These are phyloP conservation scores for Drosophila setifemur DNA, from an alignment of 1,140 invertebrate genomes.

Conservation along the genomic window DNA sequence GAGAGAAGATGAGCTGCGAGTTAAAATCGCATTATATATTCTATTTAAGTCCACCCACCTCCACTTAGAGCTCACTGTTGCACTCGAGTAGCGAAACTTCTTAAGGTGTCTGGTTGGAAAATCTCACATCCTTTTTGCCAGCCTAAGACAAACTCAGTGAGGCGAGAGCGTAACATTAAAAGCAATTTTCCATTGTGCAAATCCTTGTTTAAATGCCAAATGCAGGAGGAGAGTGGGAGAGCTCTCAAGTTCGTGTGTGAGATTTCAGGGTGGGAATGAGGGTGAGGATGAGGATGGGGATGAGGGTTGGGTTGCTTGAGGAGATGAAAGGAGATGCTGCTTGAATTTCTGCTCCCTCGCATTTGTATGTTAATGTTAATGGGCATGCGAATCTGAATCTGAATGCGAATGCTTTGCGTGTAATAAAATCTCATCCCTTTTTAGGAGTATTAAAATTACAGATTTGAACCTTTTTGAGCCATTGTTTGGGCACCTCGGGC, in stretches of 20 bases:
- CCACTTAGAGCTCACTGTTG: too few relatives aligned
- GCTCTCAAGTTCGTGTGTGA: not conserved
- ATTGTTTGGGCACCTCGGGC: slow-evolving; percentile 17
- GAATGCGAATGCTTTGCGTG: slow-evolving; percentile 46
- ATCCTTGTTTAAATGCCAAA: slow-evolving; percentile 69
- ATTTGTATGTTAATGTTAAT: slow-evolving; percentile 73
- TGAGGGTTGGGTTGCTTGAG: slow-evolving; percentile 15
- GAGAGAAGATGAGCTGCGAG: too few relatives aligned
- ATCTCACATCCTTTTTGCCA: slow-evolving; percentile 8
- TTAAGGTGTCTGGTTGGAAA: not conserved
- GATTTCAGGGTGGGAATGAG: not conserved
- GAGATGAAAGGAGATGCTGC: slow-evolving; percentile 50
- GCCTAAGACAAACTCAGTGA: slow-evolving; percentile 48
- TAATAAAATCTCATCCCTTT: slow-evolving; percentile 66
- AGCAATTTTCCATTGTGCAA: slow-evolving; percentile 68
- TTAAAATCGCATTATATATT: too few relatives aligned
- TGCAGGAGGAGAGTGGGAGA: slow-evolving; percentile 1
- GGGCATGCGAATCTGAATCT: slow-evolving; percentile 56
- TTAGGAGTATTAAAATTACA: slow-evolving; percentile 59
- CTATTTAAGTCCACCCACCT: too few relatives aligned
- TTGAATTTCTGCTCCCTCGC: slow-evolving; percentile 28
- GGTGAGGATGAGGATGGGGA: slow-evolving; percentile 45
- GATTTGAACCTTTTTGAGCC: slow-evolving; percentile 53
- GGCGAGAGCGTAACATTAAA: slow-evolving; percentile 65
- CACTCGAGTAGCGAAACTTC: not conserved